Evolutionary conservation across 2,888 invertebrate genomes (phyloP).

Genomic region (Sericinus montela): DNA sequence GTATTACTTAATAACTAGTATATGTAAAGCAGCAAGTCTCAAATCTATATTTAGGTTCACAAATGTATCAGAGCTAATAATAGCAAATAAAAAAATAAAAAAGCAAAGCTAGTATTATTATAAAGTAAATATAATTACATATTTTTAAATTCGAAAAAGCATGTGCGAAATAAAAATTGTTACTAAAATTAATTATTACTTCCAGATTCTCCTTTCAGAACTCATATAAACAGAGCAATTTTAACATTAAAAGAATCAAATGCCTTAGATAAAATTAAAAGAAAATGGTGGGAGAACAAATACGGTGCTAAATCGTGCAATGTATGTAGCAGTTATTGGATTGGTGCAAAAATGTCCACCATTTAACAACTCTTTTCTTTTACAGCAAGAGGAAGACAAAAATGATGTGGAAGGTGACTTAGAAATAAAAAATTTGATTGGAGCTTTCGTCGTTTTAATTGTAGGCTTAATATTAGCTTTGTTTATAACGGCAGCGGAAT

Average conservation of each 20-base stretch:
- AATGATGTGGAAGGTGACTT: conserved; percentile 76
- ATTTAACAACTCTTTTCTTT: neutral
- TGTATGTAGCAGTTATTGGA: conserved; percentile 34
- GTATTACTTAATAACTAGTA: too few relatives aligned
- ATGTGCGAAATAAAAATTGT: too few relatives aligned
- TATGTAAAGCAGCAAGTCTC: too few relatives aligned
- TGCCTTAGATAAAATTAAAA: conserved; percentile 86
- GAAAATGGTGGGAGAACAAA: conserved; percentile 93
- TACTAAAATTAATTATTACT: conserved; percentile 16
- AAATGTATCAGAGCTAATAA: too few relatives aligned
- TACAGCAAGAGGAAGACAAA: conserved; percentile 60
- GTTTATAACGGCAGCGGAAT: conserved; percentile 62
- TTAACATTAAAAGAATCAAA: conserved; percentile 93
- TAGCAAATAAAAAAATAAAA: too few relatives aligned
- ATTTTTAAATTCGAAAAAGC: too few relatives aligned
- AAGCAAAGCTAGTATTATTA: too few relatives aligned
- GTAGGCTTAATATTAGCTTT: conserved; percentile 54
- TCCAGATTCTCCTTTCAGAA: conserved; percentile 85
- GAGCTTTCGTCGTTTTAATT: conserved; percentile 60
- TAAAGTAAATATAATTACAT: too few relatives aligned
- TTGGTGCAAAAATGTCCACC: neutral
- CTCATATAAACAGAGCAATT: conserved; percentile 90
- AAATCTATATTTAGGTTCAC: too few relatives aligned
- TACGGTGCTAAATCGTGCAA: conserved; percentile 80
- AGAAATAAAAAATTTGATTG: conserved; percentile 60